Percentiles rank a stretch among this genome's conserved stretches.
Conservation (phyloP, 1,140 invertebrate species). For the Apocrypta bakeri region DNA sequence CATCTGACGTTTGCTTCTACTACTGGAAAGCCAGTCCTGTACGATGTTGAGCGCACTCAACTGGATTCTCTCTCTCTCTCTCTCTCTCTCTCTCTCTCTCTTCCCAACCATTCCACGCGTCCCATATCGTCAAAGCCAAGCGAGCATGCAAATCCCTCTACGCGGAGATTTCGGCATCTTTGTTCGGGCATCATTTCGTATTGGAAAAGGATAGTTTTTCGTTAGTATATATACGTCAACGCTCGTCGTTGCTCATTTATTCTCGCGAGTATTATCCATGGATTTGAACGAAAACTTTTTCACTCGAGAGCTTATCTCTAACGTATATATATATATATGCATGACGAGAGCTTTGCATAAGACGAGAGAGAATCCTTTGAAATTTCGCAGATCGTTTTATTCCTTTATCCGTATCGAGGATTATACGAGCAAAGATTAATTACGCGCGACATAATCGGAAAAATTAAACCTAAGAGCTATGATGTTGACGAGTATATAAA, state of each 20-base stretch:
- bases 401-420: too few species aligned
- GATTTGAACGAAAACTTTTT: neutral
- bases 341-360: neutral
- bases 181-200: neutral
- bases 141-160: slow-evolving; percentile 23
- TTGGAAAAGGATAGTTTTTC: neutral
- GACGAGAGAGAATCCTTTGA: neutral
- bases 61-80: neutral
- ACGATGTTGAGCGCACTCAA: neutral
- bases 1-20: neutral
- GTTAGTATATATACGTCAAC: neutral
- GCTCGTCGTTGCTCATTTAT: neutral
- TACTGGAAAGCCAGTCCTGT: neutral
- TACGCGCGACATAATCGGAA: too few species aligned
- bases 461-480: too few species aligned
- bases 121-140: neutral
- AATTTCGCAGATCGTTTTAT: neutral
- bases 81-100: too few species aligned
- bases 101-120: neutral
- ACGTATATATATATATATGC: neutral
- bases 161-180: neutral
- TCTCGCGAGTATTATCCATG: neutral
- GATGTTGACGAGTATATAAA: too few species aligned
- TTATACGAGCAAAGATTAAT: too few species aligned
- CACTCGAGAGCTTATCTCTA: neutral